Base-by-base conservation (phyloP, 2,888 invertebrate genomes). In the Nasonovia ribisnigri region DNA sequence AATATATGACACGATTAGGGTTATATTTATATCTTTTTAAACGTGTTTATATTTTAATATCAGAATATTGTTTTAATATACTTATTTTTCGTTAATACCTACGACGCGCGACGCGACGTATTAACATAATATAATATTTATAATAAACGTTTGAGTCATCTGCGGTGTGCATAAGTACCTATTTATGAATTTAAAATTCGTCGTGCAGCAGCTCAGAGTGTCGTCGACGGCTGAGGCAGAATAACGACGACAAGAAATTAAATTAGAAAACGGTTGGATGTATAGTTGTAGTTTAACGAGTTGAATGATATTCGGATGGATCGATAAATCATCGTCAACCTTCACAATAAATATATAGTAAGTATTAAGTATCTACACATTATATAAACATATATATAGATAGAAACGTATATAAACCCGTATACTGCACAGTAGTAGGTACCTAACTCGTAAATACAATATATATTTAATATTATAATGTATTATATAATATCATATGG, bases 251-350 rank as follows among this genome's bases (percentile, higher is more conserved):
- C 29, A 60, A 60, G 43, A 29, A 13, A 60, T 90, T 13, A 90
- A 29, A 77, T 36, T 36, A 36, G n/a, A 77, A 20, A 77, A 77
- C 36, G 8, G 36, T 36, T 20, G 2, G 20, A 77, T 77, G 36
- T 77, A 48, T 46, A 54, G 57, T 24, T 20, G 36, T 77, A 36
- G 60, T 67, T 90, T 60, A 88, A 88, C 51, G 36, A 90, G n/a
- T 86, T 16, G 46, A 86, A 29, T 46, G 77, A 86, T 43, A 67
- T 90, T 60, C 89, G 20, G 46, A 86, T 46, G 5, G 36, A 90
- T 48, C 90, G 90, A 77, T 90, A 90, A 48, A 90, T 77, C 90
- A 90, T 90, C 77, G 48, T 90, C 67, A 77, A 48, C 60, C 46
- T 24, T 77, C 67, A 16, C 36, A 8, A 77, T 77, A 77, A 36